Evolutionary conservation across 2,888 invertebrate genomes (phyloP), one percentile per base, ranked within the genome.

Genomic region (Hypercompe scribonia): DNA sequence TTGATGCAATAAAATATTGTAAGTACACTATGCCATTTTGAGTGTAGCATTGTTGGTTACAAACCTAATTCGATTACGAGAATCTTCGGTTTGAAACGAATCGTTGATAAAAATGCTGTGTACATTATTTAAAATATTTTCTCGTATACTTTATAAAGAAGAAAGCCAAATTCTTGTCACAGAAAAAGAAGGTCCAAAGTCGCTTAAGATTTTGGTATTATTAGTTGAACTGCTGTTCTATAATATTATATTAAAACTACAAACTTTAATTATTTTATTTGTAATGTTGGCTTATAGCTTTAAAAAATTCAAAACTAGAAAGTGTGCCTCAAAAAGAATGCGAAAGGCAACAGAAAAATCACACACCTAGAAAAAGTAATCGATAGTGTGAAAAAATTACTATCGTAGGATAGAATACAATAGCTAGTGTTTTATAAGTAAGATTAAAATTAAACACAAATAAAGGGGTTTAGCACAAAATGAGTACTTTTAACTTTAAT

Each of bases 1-100:
- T 64, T 50, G 34, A 71, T 65, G 42, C 28, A 54, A 24, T n/a
- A 54, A 54, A 54, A 54, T 54, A 54, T 54, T 54, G 50, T 54
- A n/a, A n/a, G 18, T 54, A 54, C 46, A 33, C 39, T 58, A 61
- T 58, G 24, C 24, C n/a, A 24, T 31, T 24, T 11, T 67, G 33
- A 67, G 31, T 50, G 31, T 28, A 18, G 15, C 58, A 31, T 61
- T 31, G 4, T 18, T 18, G 31, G 13, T 31, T 31, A 31, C 5
- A n/a, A 24, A 10, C 24, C 50, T 21, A 50, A 24, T 24, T 8
- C 24, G 21, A 24, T 50, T 24, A 8, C 50, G 8, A 50, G 3
- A 4, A 24, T 24, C 7, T 46, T 46, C 0, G 21, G 8, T 50
- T 50, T 46, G 7, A 24, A 50, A 50, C 50, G 24, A 21, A 3